Conservation (phyloP, 2,113 vertebrate species). For the Semnornis frantzii region DNA sequence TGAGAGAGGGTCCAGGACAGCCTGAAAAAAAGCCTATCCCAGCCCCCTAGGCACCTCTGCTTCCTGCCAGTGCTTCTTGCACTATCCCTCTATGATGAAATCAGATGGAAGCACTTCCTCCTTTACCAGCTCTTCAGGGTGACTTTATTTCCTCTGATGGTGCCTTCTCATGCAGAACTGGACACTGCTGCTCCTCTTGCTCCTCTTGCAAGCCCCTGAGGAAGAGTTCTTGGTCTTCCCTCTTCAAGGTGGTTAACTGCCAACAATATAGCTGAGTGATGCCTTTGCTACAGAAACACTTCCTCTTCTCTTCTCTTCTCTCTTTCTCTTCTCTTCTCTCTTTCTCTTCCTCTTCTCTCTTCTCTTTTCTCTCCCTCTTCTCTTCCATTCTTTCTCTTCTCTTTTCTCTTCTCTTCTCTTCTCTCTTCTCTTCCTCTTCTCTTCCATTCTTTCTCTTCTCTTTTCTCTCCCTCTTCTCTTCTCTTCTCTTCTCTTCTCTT, state of each 20-base stretch:
- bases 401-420: no score
- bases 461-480: no score
- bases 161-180: background rate
- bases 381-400: no score
- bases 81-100: background rate
- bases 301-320: background rate
- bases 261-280: accelerated
- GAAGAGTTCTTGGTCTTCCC: background rate
- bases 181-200: background rate
- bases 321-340: no score
- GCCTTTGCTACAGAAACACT: background rate
- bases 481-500: no score
- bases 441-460: no score
- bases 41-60: accelerated
- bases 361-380: no score
- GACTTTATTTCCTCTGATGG: background rate
- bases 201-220: background rate
- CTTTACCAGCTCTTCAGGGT: background rate
- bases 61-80: background rate
- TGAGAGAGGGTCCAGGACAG: background rate
- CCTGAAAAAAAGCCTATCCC: background rate
- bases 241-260: background rate
- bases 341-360: no score
- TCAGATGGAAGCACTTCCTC: background rate
- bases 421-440: no score